Evolutionary conservation across 2,888 invertebrate species (phyloP).

Genomic region (Tetanocera ferruginea): DNA sequence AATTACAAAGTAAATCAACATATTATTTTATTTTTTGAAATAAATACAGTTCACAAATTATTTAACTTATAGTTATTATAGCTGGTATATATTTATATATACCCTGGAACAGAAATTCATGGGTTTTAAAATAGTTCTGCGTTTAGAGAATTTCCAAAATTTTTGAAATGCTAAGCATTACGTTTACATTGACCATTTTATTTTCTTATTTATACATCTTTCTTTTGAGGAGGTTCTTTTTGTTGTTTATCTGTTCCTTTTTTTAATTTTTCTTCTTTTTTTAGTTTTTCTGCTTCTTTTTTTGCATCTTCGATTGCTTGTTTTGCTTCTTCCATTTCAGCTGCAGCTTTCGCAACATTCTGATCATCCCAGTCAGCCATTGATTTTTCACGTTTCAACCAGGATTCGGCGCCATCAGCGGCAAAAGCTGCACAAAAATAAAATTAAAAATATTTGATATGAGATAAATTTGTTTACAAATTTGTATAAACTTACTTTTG

Average conservation of each 20-base stretch:
- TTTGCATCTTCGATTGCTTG: constrained; percentile 56
- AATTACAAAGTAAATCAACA: neutral
- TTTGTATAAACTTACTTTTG: constrained; percentile 70
- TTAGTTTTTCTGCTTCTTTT: constrained; percentile 57
- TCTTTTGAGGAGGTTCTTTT: constrained; percentile 21
- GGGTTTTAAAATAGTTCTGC: no score
- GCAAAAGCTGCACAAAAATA: constrained; percentile 55
- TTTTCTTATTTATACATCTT: constrained; percentile 6
- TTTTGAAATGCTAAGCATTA: no score
- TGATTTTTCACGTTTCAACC: constrained; percentile 71
- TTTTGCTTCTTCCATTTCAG: constrained; percentile 57
- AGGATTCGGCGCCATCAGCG: constrained; percentile 59
- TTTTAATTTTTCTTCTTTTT: constrained; percentile 50
- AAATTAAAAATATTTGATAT: neutral
- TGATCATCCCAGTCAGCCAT: constrained; percentile 78
- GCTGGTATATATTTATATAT: neutral
- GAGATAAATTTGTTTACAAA: neutral
- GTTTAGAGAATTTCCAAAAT: neutral
- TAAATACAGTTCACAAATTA: neutral
- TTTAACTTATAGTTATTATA: neutral
- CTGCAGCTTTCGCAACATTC: constrained; percentile 66
- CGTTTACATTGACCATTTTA: neutral
- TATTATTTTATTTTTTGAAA: neutral
- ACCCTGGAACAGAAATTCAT: no score
- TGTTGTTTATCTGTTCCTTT: neutral